Conservation (phyloP, 2,888 invertebrate species). For the Eledona agricola region DNA sequence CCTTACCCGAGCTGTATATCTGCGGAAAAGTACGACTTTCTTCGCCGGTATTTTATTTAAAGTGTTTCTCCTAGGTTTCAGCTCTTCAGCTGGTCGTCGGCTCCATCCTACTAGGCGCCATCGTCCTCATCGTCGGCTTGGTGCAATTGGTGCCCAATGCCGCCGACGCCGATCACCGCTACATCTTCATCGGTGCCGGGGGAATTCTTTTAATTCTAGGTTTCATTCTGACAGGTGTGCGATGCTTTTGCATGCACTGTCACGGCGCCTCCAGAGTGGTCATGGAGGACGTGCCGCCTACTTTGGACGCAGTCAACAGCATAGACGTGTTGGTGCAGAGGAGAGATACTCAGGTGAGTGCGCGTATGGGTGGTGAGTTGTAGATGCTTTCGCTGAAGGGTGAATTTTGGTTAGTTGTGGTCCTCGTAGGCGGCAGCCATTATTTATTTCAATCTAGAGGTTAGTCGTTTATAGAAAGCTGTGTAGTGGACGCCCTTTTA, state of each 20-base stretch:
- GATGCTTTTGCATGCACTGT: constrained; percentile 75
- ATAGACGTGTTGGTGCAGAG: constrained; percentile 64
- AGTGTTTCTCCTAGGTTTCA: constrained; percentile 67
- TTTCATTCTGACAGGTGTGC: constrained; percentile 70
- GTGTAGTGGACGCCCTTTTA: too few species aligned
- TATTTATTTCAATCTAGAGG: too few species aligned
- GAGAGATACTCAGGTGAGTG: constrained; percentile 58
- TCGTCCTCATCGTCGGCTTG: constrained; percentile 77
- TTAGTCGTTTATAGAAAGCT: too few species aligned
- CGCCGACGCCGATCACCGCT: constrained; percentile 78
- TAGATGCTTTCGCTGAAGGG: constrained; percentile 15
- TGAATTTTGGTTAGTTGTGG: constrained; percentile 9
- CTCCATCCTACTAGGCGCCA: constrained; percentile 76
- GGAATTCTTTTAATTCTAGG: constrained; percentile 71
- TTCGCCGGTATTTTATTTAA: neutral
- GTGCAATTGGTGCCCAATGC: constrained; percentile 81
- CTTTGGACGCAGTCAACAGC: constrained; percentile 64
- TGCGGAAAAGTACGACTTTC: constrained; percentile 72
- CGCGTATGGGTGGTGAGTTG: neutral
- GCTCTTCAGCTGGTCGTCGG: constrained; percentile 79
- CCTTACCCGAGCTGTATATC: constrained; percentile 74
- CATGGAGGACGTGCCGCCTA: constrained; percentile 59
- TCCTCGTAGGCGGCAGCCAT: constrained; percentile 17
- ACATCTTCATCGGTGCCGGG: constrained; percentile 74
- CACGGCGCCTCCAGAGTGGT: constrained; percentile 65